These are phyloP conservation scores for Lobophora halterata DNA, from an alignment of 2,888 invertebrate species.

Conservation along the genomic window DNA sequence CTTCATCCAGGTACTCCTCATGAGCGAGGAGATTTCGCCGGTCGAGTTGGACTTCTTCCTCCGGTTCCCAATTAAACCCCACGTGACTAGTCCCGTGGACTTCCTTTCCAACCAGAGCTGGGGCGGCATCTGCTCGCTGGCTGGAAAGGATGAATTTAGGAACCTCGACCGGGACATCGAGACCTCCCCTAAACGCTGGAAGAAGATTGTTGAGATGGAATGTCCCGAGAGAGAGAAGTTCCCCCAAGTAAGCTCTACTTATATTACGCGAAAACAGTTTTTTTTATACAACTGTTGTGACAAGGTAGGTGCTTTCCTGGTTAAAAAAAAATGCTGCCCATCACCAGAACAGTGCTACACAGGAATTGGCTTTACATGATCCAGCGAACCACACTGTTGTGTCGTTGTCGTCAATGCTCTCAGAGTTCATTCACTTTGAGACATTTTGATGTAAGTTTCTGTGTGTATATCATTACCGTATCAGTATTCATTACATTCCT, in stretches of 20 bases:
- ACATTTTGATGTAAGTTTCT: too few relatives aligned
- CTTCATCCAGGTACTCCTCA: conserved; percentile 86
- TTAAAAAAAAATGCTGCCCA: too few relatives aligned
- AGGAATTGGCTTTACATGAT: too few relatives aligned
- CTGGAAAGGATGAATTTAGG: conserved; percentile 94
- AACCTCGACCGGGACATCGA: conserved; percentile 98
- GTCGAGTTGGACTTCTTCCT: conserved; percentile 95
- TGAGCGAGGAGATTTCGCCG: conserved; percentile 91
- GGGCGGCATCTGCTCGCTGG: conserved; percentile 96
- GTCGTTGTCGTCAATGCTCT: not conserved
- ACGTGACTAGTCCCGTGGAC: conserved; percentile 96
- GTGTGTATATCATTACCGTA: too few relatives aligned
- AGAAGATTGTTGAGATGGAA: conserved; percentile 97
- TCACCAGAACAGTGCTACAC: too few relatives aligned
- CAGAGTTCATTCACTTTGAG: too few relatives aligned
- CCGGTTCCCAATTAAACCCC: conserved; percentile 94
- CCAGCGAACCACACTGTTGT: too few relatives aligned
- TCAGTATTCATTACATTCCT: too few relatives aligned
- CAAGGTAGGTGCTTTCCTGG: too few relatives aligned
- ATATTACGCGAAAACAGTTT: not conserved
- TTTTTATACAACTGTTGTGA: too few relatives aligned
- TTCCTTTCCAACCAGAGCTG: conserved; percentile 95
- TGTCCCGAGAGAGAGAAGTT: conserved; percentile 97
- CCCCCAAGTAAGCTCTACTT: conserved; percentile 83
- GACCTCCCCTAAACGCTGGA: conserved; percentile 98